Conservation (phyloP, 1,140 invertebrate species). For the Yoshiicerus persimilis region DNA sequence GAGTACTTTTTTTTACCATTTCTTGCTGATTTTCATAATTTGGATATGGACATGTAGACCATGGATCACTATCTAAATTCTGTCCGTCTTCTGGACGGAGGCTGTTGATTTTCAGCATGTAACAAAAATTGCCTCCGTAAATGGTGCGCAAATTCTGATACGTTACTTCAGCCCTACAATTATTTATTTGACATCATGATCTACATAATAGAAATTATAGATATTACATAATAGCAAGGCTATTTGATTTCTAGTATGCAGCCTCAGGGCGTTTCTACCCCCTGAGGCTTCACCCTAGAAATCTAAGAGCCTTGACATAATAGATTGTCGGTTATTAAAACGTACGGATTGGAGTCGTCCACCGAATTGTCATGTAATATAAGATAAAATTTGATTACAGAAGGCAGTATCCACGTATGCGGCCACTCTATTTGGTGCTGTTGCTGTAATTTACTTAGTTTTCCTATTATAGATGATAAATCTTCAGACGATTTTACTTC, state of each 20-base stretch:
- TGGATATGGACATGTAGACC: slow-evolving; percentile 56
- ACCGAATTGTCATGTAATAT: slow-evolving; percentile 47
- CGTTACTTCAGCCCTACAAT: slow-evolving; percentile 72
- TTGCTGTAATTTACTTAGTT: slow-evolving; percentile 44
- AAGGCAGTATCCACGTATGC: slow-evolving; percentile 43
- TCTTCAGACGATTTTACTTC: slow-evolving; percentile 57
- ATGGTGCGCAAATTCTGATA: slow-evolving; percentile 81
- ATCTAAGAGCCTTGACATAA: slow-evolving; percentile 11
- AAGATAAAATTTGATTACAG: slow-evolving; percentile 46
- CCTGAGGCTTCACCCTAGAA: no score
- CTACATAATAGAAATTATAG: slow-evolving; percentile 41
- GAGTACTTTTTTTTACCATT: no score
- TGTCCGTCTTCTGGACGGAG: slow-evolving; percentile 50
- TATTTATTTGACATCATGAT: not conserved
- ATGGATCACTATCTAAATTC: slow-evolving; percentile 74
- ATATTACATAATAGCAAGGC: not conserved
- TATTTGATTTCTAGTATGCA: no score
- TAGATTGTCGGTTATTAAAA: slow-evolving; percentile 58
- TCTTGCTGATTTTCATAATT: not conserved
- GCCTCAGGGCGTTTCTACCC: no score
- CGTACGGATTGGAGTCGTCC: slow-evolving; percentile 70
- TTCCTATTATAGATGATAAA: slow-evolving; percentile 29
- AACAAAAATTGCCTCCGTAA: slow-evolving; percentile 81
- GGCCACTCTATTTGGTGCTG: slow-evolving; percentile 46
- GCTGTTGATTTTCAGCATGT: slow-evolving; percentile 85